Conservation (phyloP, 2,113 vertebrate genomes). For the Chauna torquata region DNA sequence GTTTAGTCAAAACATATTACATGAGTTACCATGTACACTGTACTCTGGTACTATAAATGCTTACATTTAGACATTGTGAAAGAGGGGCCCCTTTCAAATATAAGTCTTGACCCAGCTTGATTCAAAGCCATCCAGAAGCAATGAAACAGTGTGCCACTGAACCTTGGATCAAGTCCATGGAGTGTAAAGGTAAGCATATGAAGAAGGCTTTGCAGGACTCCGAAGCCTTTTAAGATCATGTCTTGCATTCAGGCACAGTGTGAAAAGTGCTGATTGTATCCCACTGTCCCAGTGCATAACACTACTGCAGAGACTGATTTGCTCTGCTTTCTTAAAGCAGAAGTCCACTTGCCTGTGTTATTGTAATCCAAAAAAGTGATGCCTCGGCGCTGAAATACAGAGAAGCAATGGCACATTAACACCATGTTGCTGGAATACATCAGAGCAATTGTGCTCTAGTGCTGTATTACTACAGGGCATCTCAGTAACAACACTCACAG, state of each 20-base stretch:
- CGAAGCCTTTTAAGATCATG: neutral
- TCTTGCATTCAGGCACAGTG: neutral
- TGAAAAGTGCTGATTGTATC: neutral
- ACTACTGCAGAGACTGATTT: neutral
- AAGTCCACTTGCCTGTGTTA: neutral
- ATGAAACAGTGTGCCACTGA: neutral
- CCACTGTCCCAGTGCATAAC: neutral
- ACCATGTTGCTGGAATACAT: constrained; percentile 3
- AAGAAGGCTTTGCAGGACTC: neutral
- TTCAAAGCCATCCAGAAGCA: neutral
- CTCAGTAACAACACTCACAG: neutral
- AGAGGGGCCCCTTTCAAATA: neutral
- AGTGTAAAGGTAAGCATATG: neutral
- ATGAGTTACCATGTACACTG: neutral
- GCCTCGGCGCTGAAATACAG: constrained; percentile 44
- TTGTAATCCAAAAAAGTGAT: neutral
- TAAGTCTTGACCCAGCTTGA: neutral
- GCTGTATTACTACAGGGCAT: constrained; percentile 1
- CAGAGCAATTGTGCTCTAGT: neutral
- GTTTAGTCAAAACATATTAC: neutral
- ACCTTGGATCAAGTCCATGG: neutral
- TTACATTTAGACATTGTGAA: neutral
- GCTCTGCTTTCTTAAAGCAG: neutral
- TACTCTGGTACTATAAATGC: neutral
- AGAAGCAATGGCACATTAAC: constrained; percentile 51